Conservation (phyloP, 1,140 invertebrate species). For the Tetraneura akinire region DNA sequence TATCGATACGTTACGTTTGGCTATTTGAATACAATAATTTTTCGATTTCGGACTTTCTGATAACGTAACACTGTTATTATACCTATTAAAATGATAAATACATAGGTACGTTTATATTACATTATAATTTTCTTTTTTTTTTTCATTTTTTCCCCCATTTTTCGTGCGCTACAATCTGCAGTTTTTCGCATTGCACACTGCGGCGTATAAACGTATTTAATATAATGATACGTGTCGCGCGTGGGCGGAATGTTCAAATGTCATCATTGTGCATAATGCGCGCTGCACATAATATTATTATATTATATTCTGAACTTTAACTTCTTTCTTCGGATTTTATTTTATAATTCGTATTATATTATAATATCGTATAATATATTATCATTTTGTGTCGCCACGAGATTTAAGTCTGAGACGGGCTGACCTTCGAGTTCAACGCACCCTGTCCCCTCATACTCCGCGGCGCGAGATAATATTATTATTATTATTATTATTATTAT, state of each 20-base stretch:
- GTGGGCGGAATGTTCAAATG: conserved; percentile 36
- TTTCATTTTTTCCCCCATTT: too few species aligned
- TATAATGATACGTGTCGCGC: background rate
- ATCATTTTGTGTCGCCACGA: background rate
- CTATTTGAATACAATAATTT: too few species aligned
- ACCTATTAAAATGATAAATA: too few species aligned
- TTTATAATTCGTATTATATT: background rate
- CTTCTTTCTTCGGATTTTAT: background rate
- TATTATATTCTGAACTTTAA: conserved; percentile 16
- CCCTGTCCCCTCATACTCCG: conserved; percentile 9
- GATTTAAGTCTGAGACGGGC: conserved; percentile 1
- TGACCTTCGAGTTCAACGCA: conserved; percentile 50
- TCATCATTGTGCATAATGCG: background rate
- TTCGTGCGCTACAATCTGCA: too few species aligned
- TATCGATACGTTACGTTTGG: too few species aligned
- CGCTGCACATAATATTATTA: background rate
- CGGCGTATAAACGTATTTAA: too few species aligned
- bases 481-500: too few species aligned
- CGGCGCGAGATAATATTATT: background rate
- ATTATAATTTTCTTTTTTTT: too few species aligned
- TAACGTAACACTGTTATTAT: too few species aligned
- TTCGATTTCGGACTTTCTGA: too few species aligned
- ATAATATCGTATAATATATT: background rate
- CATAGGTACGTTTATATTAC: too few species aligned
- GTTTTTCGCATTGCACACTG: too few species aligned